Base-by-base conservation (phyloP, 2,113 vertebrate genomes). In the Entosphenus tridentatus region DNA sequence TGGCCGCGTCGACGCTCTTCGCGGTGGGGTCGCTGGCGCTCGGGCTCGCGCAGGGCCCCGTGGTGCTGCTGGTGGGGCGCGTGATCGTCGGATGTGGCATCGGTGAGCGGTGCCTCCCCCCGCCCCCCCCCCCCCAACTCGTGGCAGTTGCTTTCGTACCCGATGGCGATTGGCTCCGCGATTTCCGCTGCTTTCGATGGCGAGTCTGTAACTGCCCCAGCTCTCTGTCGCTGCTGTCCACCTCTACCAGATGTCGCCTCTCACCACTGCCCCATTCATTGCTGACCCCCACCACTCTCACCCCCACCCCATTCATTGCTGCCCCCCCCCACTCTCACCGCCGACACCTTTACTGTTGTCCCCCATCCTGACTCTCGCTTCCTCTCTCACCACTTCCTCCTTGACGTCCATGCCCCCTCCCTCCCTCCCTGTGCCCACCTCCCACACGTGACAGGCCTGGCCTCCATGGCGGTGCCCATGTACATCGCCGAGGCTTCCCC, bases 401-500 rank as follows among this genome's bases (percentile, higher is more conserved):
- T 12, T 68, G 17, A 21, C 69, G 39, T 57, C 11, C 69, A 39
- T 56, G 12, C 69, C 16, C 3, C 16, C 17, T 17, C 16, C 69
- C 70, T 10, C 14, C 13, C 18, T 70, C 56, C 55, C n/a, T 65
- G n/a, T 65, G 10, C n/a, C 62, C 18, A 8, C 62, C 18, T 8
- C 18, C 18, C 16, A 16, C 18, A 9, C 18, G 62, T 65, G n/a
- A 9, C 62, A 98, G 93, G 92, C 69, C 75, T 98, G 56, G 85
- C 88, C 18, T 98, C 93, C 9, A 96, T 98, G 92, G 96, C 90
- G 0, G 88, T 96, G 54, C 91, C 93, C 0, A 89, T 98, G 2
- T 97, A 98, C 79, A 92, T 98, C 0, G 93, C 93, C 1, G 93
- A 98, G 71, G 84, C 93, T 70, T 88, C 93, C 5, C 93, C 93